Evolutionary conservation across 2,797 vertebrate genomes (phyloP).

Genomic region (Molossus alvarezi): DNA sequence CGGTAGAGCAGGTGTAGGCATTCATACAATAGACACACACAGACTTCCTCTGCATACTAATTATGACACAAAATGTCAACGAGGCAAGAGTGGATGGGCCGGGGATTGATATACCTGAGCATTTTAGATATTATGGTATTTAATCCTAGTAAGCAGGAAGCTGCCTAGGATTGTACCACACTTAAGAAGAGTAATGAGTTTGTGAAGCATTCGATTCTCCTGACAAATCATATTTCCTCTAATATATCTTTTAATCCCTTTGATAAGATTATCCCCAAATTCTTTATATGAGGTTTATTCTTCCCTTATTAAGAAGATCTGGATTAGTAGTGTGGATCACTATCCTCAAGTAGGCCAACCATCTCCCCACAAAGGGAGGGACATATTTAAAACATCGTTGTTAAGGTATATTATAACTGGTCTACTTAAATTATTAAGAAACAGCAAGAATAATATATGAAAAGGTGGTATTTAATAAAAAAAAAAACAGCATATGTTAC

Average conservation of each 20-base stretch:
- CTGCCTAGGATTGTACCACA: not conserved
- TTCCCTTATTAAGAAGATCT: not conserved
- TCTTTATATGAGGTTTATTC: not conserved
- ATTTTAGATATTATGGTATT: not conserved
- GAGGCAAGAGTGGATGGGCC: not conserved
- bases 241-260: constrained; percentile 2
- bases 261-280: not conserved
- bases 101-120: not conserved
- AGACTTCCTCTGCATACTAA: constrained; percentile 25
- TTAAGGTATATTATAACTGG: not conserved
- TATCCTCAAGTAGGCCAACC: not conserved
- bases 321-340: not conserved
- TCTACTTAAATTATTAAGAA: not conserved
- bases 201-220: not conserved
- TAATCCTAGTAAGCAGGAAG: not conserved
- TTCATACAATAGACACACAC: not conserved
- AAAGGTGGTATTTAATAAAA: not conserved
- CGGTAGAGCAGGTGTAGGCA: not conserved
- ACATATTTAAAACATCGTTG: not conserved
- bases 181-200: not conserved
- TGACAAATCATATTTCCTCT: not conserved
- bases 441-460: not conserved
- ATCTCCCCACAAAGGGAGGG: not conserved
- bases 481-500: not conserved
- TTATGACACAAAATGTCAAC: not conserved